Percentiles rank a stretch among this genome's conserved stretches.
Evolutionary conservation across 2,113 vertebrate species (phyloP).

Genomic region (Sander lucioperca): DNA sequence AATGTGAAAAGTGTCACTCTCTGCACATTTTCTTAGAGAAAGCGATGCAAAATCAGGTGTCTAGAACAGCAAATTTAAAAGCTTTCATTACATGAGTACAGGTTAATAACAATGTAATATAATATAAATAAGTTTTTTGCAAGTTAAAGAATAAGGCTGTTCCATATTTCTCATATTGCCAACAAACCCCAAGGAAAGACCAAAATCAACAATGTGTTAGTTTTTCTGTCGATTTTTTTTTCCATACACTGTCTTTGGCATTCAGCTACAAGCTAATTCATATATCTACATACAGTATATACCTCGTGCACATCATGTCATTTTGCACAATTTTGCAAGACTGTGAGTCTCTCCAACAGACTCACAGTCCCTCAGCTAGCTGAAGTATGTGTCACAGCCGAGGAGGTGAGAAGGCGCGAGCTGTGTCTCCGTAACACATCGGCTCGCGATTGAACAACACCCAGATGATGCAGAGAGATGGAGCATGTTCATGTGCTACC

Average conservation of each 20-base stretch:
- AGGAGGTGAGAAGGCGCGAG: conserved; percentile 33
- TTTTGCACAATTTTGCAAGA: not conserved
- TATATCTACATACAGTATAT: too few relatives aligned
- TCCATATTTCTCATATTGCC: not conserved
- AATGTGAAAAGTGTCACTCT: not conserved
- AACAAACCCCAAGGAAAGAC: not conserved
- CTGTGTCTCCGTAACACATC: conserved; percentile 52
- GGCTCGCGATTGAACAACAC: conserved; percentile 4
- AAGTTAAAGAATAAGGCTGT: not conserved
- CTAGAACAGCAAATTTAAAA: not conserved
- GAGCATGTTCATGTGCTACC: not conserved
- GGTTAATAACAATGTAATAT: not conserved
- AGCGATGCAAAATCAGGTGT: not conserved
- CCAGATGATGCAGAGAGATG: conserved; percentile 27
- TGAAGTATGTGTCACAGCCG: conserved; percentile 23
- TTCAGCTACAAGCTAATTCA: not conserved
- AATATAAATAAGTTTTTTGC: not conserved
- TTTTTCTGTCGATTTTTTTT: not conserved
- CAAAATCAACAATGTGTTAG: too few relatives aligned
- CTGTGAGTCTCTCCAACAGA: not conserved
- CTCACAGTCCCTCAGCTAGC: conserved; percentile 3
- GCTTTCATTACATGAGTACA: not conserved
- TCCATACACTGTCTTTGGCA: not conserved
- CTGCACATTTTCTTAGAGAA: not conserved
- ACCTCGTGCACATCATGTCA: not conserved